Percentiles rank a stretch among this genome's conserved stretches.
These are phyloP conservation scores for Sinosuthora webbiana DNA, from an alignment of 2,113 vertebrate species.

Conservation along the genomic window DNA sequence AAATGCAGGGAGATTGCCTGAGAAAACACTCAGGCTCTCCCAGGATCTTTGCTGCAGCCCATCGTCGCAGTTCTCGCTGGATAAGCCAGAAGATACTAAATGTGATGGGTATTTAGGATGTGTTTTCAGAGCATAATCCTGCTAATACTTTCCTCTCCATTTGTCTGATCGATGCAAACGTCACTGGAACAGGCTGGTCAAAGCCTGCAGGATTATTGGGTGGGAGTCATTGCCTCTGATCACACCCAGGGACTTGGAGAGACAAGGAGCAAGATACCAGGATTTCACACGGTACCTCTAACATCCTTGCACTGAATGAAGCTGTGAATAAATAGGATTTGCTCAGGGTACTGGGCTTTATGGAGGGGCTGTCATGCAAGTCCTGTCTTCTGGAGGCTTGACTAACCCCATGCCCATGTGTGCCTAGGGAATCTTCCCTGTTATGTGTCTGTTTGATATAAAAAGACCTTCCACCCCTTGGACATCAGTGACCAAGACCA, in stretches of 20 bases:
- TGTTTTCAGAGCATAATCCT: not conserved
- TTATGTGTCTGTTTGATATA: not conserved
- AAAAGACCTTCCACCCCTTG: not conserved
- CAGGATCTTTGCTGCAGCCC: not conserved
- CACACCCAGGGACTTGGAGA: not conserved
- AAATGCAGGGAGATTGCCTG: not conserved
- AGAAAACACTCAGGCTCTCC: not conserved
- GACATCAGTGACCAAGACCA: not conserved
- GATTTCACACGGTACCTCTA: rapidly evolving
- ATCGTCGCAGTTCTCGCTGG: not conserved
- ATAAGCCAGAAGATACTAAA: not conserved
- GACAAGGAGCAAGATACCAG: not conserved
- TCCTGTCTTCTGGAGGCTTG: not conserved
- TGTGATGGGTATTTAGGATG: not conserved
- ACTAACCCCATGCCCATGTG: rapidly evolving
- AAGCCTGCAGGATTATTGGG: not conserved
- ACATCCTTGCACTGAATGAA: not conserved
- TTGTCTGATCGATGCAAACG: not conserved
- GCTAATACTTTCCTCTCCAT: not conserved
- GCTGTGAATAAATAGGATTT: not conserved
- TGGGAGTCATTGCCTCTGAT: not conserved
- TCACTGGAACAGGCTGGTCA: not conserved
- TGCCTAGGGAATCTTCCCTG: not conserved
- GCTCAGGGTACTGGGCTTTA: not conserved
- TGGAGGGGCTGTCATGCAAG: not conserved